Conservation (phyloP, 2,797 vertebrate species). For the Squalus acanthias region DNA sequence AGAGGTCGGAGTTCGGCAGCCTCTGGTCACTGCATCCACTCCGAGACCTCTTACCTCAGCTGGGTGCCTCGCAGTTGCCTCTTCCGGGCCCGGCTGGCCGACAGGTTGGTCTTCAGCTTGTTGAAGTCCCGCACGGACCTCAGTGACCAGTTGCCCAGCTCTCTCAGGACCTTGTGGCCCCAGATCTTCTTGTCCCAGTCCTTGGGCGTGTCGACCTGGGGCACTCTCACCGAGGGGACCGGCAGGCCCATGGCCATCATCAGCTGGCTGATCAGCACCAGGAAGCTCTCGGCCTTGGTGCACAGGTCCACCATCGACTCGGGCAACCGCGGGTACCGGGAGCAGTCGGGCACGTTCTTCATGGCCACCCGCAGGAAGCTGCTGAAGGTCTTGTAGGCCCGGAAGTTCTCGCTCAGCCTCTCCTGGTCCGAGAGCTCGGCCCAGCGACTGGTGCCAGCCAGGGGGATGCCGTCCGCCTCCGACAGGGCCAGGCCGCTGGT, state of each 20-base stretch:
- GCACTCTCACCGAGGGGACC: neutral
- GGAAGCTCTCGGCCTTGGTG: neutral
- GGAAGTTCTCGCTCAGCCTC: neutral
- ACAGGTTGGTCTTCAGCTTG: neutral
- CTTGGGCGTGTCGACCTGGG: neutral
- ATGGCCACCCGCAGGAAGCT: neutral
- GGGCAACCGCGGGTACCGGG: neutral
- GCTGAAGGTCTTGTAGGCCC: neutral
- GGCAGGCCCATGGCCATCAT: neutral
- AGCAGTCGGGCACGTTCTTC: neutral
- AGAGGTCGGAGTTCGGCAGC: too few relatives aligned
- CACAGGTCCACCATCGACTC: neutral
- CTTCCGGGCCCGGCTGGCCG: neutral
- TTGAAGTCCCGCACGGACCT: neutral
- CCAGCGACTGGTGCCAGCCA: neutral
- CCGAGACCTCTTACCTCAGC: neutral
- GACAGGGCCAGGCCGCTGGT: neutral
- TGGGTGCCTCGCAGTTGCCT: neutral
- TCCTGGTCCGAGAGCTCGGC: neutral
- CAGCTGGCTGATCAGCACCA: neutral
- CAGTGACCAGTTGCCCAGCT: neutral
- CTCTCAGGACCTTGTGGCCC: neutral
- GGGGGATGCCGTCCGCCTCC: neutral
- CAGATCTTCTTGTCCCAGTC: neutral
- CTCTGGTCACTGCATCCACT: too few relatives aligned